A percentile compares a stretch with the other conserved stretches of the same genome.
Evolutionary conservation across 2,797 vertebrate genomes (phyloP).

Genomic region (Molossus molossus): DNA sequence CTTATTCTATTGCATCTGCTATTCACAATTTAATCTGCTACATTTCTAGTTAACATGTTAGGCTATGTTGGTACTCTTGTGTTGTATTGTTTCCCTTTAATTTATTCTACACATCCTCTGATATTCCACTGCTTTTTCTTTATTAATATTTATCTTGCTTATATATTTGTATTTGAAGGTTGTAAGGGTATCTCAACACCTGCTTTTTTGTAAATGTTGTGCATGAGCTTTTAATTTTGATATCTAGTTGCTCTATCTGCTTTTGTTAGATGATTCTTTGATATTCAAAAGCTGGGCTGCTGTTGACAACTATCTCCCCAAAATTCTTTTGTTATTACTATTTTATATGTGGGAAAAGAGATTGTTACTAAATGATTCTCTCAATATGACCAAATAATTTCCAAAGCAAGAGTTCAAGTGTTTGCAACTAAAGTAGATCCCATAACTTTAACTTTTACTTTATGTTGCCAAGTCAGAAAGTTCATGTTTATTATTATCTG

Average conservation of each 20-base stretch:
- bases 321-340: neutral
- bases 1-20: neutral
- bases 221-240: neutral
- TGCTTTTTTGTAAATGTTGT: neutral
- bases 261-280: neutral
- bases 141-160: neutral
- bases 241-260: neutral
- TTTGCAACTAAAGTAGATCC: neutral
- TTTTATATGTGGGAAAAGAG: neutral
- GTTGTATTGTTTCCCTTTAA: neutral
- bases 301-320: neutral
- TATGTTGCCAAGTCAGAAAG: neutral
- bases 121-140: neutral
- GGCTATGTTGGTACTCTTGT: neutral
- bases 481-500: neutral
- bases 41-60: slow-evolving; percentile 18
- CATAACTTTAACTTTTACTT: neutral
- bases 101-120: neutral
- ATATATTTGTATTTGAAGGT: slow-evolving; percentile 14
- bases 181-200: neutral
- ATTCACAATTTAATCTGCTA: neutral
- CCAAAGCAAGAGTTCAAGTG: neutral
- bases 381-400: slow-evolving; percentile 15
- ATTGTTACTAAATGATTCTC: slow-evolving; percentile 12
- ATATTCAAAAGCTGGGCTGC: neutral